Base-by-base conservation (phyloP, 1,140 invertebrate species). In the Bombus superbus region DNA sequence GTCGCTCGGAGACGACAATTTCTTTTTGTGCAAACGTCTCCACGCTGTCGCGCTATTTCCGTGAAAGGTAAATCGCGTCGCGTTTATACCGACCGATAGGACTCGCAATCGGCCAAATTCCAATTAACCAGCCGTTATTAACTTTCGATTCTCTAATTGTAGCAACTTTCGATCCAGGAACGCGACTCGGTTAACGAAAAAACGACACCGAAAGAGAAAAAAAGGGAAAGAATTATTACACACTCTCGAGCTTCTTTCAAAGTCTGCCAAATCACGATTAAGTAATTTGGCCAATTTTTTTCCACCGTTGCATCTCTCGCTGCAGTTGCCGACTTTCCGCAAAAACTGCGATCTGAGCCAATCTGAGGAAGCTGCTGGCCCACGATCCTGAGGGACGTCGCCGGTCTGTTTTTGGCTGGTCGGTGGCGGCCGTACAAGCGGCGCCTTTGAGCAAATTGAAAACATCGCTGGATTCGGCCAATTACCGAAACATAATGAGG, bases 401-500 rank as follows among this genome's bases (percentile, higher is more conserved):
- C 28, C 38, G 25, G 38, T 5, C 69, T n/a, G 69, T 72, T 72
- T 72, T 72, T 42, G 40, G 69, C 28, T 25, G 69, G 38, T 40
- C 57, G 53, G 38, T 28, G 22, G 40, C 57, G 15, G 68, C 22
- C 79, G 83, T 75, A 91, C 83, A 91, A 93, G 93, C 93, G 93
- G 93, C 92, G 91, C 89, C 93, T 93, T 93, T 93, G 92, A 92
- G 89, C 88, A 92, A 93, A 93, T 93, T 93, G 93, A 93, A 93
- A 93, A 93, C 93, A 93, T 92, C 92, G 90, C 90, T 91, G 92
- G 92, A 93, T 93, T 93, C 90, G 92, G 93, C 92, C 92, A 93
- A 93, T 93, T 93, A 93, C 92, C 92, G 89, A 93, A 93, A 92
- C 92, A 93, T 93, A 93, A 93, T 92, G 92, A 92, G 90, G 79